Evolutionary conservation across 1,140 invertebrate genomes (phyloP).

Genomic region (Drosophila kanapiae): DNA sequence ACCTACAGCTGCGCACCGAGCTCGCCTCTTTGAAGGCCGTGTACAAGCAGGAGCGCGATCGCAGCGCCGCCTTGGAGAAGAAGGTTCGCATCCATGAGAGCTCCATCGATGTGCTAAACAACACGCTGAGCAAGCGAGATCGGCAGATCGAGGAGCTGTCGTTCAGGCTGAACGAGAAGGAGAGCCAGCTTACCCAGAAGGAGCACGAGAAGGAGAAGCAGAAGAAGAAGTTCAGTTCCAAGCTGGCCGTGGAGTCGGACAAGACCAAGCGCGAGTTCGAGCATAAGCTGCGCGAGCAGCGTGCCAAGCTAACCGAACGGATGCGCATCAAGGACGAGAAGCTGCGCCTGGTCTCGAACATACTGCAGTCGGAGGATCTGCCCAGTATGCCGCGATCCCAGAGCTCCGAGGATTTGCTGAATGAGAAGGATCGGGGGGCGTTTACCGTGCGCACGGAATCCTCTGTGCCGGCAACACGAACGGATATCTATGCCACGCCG

Average conservation of each 20-base stretch:
- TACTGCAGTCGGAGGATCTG: slow-evolving; percentile 82
- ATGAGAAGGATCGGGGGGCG: slow-evolving; percentile 56
- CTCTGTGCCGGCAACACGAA: slow-evolving; percentile 58
- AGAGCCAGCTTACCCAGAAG: slow-evolving; percentile 89
- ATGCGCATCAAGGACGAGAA: slow-evolving; percentile 87
- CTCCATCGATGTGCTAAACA: slow-evolving; percentile 86
- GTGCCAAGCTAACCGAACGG: slow-evolving; percentile 87
- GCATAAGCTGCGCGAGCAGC: slow-evolving; percentile 89
- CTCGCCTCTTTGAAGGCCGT: slow-evolving; percentile 88
- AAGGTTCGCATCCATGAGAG: slow-evolving; percentile 87
- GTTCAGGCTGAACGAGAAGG: slow-evolving; percentile 88
- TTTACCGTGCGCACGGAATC: slow-evolving; percentile 65
- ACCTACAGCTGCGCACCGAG: slow-evolving; percentile 88
- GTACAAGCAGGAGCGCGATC: slow-evolving; percentile 88
- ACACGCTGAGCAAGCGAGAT: slow-evolving; percentile 86
- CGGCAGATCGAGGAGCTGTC: slow-evolving; percentile 73
- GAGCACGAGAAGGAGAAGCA: slow-evolving; percentile 91
- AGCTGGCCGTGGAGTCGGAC: slow-evolving; percentile 90
- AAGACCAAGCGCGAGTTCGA: slow-evolving; percentile 89
- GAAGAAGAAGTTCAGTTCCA: slow-evolving; percentile 90
- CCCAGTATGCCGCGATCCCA: slow-evolving; percentile 70
- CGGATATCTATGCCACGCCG: slow-evolving; percentile 71
- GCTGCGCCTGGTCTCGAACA: slow-evolving; percentile 84
- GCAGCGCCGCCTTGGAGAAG: slow-evolving; percentile 86
- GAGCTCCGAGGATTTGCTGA: slow-evolving; percentile 73